Evolutionary conservation across 1,140 invertebrate genomes (phyloP), one percentile per base, ranked within the genome.

Genomic region (Brachystomella parvula): DNA sequence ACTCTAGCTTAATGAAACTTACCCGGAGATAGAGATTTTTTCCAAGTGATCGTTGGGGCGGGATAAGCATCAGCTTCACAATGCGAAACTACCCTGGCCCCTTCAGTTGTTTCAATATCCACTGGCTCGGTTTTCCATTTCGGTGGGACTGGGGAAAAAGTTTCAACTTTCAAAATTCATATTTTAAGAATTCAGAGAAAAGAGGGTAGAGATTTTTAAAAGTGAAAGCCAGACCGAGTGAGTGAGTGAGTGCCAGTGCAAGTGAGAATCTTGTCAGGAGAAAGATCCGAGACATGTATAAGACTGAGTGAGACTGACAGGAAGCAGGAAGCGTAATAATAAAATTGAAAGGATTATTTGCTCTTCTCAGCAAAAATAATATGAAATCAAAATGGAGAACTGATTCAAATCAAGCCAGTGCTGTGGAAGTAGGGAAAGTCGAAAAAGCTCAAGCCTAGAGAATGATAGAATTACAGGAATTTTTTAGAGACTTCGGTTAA

Each of bases 31-130:
- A 74, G 68, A 28, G 73, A 72, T 73, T 82, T 82, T 61, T 80
- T 82, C 83, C 83, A 85, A 19, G 76, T 77, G 15, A 83, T 76
- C 6, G 73, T 75, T 1, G 83, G 82, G 21, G 75, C 73, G 0
- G 83, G 83, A 62, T 81, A 82, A 2, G 82, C 83, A 35, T 78
- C 77, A 0, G 82, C 80, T 47, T 61, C 61, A 67, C 94, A 97
- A 75, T 94, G 87, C 1, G 96, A 79, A 3, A 85, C 85, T 17
- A 93, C 84, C 71, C 88, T 86, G 75, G 90, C 85, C 0, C 89
- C 89, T 2, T 90, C 86, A 2, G 91, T 87, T 2, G 90, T 90
- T 68, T 87, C 90, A 2, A 88, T 84, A 74, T 96, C 91, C 49
- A 53, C 24, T 15, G 49, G 49, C 49, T 53, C 49, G 71, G 84